These are phyloP conservation scores for Cryptocephalus primarius DNA, from an alignment of 2,888 invertebrate genomes.

Conservation along the genomic window DNA sequence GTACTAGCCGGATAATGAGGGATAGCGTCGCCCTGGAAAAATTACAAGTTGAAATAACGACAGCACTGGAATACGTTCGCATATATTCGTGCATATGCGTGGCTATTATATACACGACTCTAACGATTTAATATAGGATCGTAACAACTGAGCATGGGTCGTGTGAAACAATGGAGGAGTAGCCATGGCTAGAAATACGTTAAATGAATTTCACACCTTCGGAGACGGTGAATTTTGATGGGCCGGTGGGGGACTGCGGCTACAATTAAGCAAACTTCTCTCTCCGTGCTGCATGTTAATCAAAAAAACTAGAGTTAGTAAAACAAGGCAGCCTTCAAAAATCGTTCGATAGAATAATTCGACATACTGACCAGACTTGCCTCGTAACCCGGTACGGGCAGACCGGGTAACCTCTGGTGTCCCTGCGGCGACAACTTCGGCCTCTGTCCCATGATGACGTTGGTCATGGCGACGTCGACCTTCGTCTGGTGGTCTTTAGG, in stretches of 20 bases:
- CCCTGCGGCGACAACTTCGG: conserved; percentile 38
- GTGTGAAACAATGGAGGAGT: too few species aligned
- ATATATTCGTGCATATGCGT: neutral
- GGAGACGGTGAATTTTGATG: conserved; percentile 62
- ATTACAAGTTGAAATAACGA: conserved; percentile 4
- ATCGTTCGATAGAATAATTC: too few species aligned
- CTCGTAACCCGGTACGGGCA: conserved; percentile 52
- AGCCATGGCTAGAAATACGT: too few species aligned
- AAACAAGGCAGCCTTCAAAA: too few species aligned
- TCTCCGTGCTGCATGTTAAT: conserved; percentile 48
- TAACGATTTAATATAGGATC: too few species aligned
- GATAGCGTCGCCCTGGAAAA: conserved; percentile 45
- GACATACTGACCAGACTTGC: conserved; percentile 56
- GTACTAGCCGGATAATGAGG: conserved; percentile 40
- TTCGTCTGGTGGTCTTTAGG: conserved; percentile 33
- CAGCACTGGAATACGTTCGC: neutral
- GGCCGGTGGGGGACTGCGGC: conserved; percentile 74
- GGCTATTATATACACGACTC: too few species aligned
- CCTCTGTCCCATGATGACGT: conserved; percentile 44
- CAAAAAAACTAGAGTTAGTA: conserved; percentile 14
- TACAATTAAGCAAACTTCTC: conserved; percentile 30
- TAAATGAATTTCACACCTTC: conserved; percentile 12
- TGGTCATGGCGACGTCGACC: conserved; percentile 42
- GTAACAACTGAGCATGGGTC: too few species aligned
- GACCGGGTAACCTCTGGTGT: conserved; percentile 42